Base-by-base conservation (phyloP, 2,113 vertebrate genomes). In the Silurus meridionalis region DNA sequence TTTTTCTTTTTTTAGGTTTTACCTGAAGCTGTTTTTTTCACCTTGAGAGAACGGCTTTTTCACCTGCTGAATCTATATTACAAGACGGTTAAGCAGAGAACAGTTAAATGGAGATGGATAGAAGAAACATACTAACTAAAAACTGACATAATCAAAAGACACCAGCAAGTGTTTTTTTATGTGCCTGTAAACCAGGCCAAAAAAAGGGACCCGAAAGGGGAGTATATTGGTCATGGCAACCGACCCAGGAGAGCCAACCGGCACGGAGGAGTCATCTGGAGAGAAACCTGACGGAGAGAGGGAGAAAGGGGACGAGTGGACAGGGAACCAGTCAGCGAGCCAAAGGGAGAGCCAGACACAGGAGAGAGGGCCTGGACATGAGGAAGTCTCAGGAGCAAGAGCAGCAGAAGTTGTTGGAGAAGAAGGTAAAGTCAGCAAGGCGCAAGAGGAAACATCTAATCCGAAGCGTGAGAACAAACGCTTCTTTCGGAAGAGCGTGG, bases 401-500 rank as follows among this genome's bases (percentile, higher is more conserved):
- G 93, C 88, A 91, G 93, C 86, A 86, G 90, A 55, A 81, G 89
- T 92, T 66, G 90, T 85, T 84, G 93, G 87, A 91, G 93, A 89
- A 90, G 93, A 84, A 85, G 90, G 86, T 60, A 82, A 82, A 25
- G 80, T 25, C 14, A 50, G 64, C 21, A 87, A 88, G 91, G 88
- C n/a, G 10, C 64, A 1, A 67, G 81, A 55, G 81, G 50, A 61
- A 84, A 48, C 21, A 1, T 91, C 92, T 91, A 92, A 90, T n/a
- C 93, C 93, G 85, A 95, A 90, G 82, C 90, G 92, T 50, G 96
- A 97, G 91, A 97, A 91, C 89, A 95, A 96, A 86, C 96, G 97
- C 80, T 97, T 97, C 89, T 96, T 97, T 90, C 93, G 96, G 87
- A 97, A 97, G 92, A 98, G 97, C 1, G 93, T 97, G 87, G 97